phyloP scores from a whole-genome alignment of 2,888 invertebrate genomes.

The Crioceris asparagi region DNA sequence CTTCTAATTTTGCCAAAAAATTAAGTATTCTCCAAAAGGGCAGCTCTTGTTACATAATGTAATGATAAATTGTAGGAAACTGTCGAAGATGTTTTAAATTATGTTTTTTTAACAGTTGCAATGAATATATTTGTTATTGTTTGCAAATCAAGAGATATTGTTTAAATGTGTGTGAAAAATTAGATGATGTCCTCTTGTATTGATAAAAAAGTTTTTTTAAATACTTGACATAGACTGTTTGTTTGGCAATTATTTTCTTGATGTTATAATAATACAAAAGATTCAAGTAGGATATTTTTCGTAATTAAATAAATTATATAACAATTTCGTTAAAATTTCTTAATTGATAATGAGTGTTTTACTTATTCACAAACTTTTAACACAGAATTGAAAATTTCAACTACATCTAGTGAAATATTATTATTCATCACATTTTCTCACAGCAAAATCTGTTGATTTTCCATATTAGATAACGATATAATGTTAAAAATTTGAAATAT shows the following conservation, averaged over 20 bases:
- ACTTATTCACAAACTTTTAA: too few relatives aligned
- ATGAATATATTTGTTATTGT: conserved; percentile 23
- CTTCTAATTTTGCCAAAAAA: conserved; percentile 11
- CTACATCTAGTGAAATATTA: too few relatives aligned
- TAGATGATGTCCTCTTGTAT: conserved; percentile 28
- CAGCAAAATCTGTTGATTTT: too few relatives aligned
- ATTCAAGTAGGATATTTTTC: conserved; percentile 37
- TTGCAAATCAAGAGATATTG: conserved; percentile 22
- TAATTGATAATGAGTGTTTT: background rate
- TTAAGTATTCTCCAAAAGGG: too few relatives aligned
- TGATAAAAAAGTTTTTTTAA: too few relatives aligned
- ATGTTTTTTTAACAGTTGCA: conserved; percentile 14
- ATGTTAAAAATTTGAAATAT: too few relatives aligned
- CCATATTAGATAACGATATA: too few relatives aligned
- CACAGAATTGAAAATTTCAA: too few relatives aligned
- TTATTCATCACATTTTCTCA: too few relatives aligned
- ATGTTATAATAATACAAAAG: conserved; percentile 30
- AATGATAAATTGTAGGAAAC: conserved; percentile 12
- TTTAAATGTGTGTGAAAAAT: conserved; percentile 25
- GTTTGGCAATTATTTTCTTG: conserved; percentile 26
- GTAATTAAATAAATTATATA: conserved; percentile 32
- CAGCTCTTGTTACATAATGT: conserved; percentile 10
- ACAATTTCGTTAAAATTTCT: conserved; percentile 17
- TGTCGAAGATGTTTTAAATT: conserved; percentile 19
- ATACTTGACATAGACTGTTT: too few relatives aligned